Base-by-base conservation (phyloP, 2,888 invertebrate species). In the Ennomos quercinarius region DNA sequence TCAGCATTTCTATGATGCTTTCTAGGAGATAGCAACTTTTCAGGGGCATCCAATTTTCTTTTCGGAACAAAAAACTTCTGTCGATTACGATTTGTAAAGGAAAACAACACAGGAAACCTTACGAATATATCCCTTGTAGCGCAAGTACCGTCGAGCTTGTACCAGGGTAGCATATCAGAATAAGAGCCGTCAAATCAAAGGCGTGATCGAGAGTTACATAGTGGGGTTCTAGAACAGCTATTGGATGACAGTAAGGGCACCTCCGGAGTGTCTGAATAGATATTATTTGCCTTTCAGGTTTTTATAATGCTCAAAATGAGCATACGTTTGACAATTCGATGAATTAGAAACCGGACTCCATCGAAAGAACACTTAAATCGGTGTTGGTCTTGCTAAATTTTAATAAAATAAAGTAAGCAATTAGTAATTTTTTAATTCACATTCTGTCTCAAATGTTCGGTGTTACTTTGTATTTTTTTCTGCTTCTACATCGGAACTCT, bases 171-270 rank as follows among this genome's bases (percentile, higher is more conserved):
- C 71, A 67, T 72, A 69, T 69, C 64, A 67, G 66, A 70, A 42
- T 55, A 68, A 57, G 61, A 63, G 57, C 52, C 57, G 49, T 59
- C 52, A 69, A 77, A 77, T 76, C 72, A 71, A 76, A 72, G 66
- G 63, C 66, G 63, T 68, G 67, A 74, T 71, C 70, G 66, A 71
- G 63, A 44, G 42, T 44, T 46, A 54, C 54, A 44, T 45, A 41
- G 54, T 38, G 46, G 48, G 13, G 38, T 43, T 10, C 10, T 38
- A 12, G 10, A 34, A 34, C 9, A 46, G 12, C 10, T 8, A 10
- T 35, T 11, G 10, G 36, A 27, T 41, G 35, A 44, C 54, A 59
- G 59, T 59, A 59, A 37, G 45, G 49, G 10, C 37, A 9, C 40
- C 27, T 27, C 27, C 6, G 27, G 5, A 27, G 6, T 27, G 27